phyloP scores from a whole-genome alignment of 2,797 vertebrate genomes.

The Hylomyscus alleni region DNA sequence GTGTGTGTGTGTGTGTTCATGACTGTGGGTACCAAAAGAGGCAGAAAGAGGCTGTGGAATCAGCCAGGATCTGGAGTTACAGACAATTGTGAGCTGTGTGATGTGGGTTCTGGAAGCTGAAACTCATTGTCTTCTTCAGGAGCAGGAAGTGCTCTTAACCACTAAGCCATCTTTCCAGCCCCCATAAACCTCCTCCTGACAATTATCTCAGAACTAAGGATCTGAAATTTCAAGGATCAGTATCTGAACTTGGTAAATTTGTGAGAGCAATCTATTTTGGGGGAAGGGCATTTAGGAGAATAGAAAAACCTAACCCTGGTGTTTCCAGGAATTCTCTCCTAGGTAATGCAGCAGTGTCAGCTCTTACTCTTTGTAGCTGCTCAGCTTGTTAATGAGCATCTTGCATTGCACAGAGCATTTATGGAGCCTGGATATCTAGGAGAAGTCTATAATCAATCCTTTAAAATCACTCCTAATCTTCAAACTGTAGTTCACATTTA shows the following conservation, averaged over 20 bases:
- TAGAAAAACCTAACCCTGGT: slow-evolving; percentile 10
- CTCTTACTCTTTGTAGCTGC: neutral
- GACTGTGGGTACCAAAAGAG: neutral
- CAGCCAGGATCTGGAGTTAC: neutral
- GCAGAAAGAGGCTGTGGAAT: neutral
- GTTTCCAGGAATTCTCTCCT: neutral
- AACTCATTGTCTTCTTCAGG: neutral
- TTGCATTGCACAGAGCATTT: neutral
- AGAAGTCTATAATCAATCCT: slow-evolving; percentile 5
- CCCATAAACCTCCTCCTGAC: neutral
- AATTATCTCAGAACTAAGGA: neutral
- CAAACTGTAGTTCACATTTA: neutral
- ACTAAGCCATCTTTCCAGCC: neutral
- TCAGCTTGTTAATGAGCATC: neutral
- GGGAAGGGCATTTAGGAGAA: neutral
- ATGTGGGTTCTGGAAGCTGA: neutral
- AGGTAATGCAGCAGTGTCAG: neutral
- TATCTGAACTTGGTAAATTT: slow-evolving; percentile 17
- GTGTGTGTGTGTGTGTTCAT: neutral
- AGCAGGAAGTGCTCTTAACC: neutral
- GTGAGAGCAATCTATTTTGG: neutral
- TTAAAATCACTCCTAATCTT: neutral
- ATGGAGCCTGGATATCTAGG: neutral
- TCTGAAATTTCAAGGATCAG: neutral
- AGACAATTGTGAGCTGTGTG: neutral